Base-by-base conservation (phyloP, 1,140 invertebrate species). In the Magallana angulata region DNA sequence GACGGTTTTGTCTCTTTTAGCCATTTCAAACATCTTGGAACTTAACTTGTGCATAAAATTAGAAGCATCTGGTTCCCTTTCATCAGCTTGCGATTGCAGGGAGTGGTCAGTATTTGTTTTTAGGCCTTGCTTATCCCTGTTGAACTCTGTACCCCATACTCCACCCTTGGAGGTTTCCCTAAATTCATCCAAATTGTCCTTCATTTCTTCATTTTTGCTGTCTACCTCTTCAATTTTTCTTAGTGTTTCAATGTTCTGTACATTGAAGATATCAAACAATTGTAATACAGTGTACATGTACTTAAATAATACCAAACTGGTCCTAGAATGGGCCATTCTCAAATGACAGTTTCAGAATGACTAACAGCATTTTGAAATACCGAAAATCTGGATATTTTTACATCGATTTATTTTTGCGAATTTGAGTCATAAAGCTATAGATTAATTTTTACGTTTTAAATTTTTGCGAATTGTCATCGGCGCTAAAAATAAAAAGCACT, bases 11-110 rank as follows among this genome's bases (percentile, higher is more conserved):
- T 76, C 24, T 11, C 36, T 76, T 76, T 76, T 76, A 12, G 68
- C 30, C 68, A 76, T 76, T 76, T 76, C 68, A 76, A 76, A 76
- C 68, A 76, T 30, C 36, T 76, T 76, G 24, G 24, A 24, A 76
- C 68, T 76, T 76, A 76, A 76, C 30, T 76, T 76, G 24, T 18
- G 9, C 68, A 76, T 76, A 18, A 76, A 30, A 30, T 30, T 76
- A 30, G 68, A 76, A 58, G n/a, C 57, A 18, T 57, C 58, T n/a
- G 82, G 57, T 83, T 58, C 36, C 16, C n/a, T 87, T 57, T 24
- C 30, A n/a, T 30, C 58, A 68, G 6, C 36, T 8, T 18, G n/a
- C 14, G 16, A n/a, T 83, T 5, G 9, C 16, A 14, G 14, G 1
- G 59, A 18, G 7, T 14, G 30, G 16, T 30, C 58, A 2, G 18